Conservation (phyloP, 1,140 invertebrate genomes). For the Brachionus rotundiformis region DNA sequence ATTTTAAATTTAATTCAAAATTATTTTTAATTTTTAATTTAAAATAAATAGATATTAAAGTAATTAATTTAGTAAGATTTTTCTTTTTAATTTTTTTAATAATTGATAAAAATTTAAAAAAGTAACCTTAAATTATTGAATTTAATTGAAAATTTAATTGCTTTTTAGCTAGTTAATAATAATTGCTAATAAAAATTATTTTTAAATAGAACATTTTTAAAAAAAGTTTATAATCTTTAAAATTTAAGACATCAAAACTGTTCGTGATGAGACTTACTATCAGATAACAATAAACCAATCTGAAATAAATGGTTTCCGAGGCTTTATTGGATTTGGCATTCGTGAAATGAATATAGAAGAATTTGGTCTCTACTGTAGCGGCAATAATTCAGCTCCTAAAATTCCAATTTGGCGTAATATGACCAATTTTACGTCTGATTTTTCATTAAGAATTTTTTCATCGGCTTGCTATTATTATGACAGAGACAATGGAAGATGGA, state of each 20-base stretch:
- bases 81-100: no score
- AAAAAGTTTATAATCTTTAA: neutral
- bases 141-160: no score
- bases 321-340: constrained; percentile 24
- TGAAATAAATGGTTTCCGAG: constrained; percentile 40
- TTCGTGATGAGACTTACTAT: neutral
- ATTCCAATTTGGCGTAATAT: neutral
- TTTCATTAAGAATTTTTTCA: constrained; percentile 53
- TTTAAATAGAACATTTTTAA: no score
- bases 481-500: constrained; percentile 54
- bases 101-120: no score
- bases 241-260: neutral
- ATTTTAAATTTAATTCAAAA: neutral
- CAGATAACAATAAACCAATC: constrained; percentile 14
- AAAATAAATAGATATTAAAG: neutral
- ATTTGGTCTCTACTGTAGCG: constrained; percentile 11
- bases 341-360: constrained; percentile 19
- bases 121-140: no score
- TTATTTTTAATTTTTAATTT: neutral
- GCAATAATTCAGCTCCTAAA: neutral
- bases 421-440: constrained; percentile 54
- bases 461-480: constrained; percentile 55
- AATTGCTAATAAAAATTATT: neutral
- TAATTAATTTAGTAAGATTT: no score
- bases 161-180: no score